Evolutionary conservation across 2,797 vertebrate genomes (phyloP), one percentile per base, ranked within the genome.

Genomic region (Microchirus variegatus): DNA sequence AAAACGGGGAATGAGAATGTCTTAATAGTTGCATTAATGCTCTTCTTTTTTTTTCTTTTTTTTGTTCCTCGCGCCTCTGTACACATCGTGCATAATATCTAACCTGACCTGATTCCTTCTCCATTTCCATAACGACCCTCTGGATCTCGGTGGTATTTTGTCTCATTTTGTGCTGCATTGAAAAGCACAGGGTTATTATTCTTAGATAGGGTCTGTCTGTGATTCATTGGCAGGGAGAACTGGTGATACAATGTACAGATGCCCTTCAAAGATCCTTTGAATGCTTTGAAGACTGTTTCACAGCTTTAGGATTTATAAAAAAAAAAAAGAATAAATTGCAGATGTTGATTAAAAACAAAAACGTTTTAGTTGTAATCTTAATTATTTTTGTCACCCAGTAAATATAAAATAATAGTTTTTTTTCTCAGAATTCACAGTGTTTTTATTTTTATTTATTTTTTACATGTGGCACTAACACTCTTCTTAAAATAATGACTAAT

Each of bases 91-190:
- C 83, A 85, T 90, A 87, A 87, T 88, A 77, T 88, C 78, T 82
- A 85, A 86, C 82, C 75, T 85, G 89, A 90, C 89, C 91, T 78
- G 68, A 72, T 90, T 91, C 70, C 58, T 74, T 35, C 58, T 46
- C 46, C 26, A 85, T 83, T 86, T 83, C 73, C 82, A 83, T 77
- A 81, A 65, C 9, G 50, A 77, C 89, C 85, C 87, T 86, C 70
- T 87, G 85, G 87, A 87, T 80, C 81, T 80, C 55, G n/a, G n/a
- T 70, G 77, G 76, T 77, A 78, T 90, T 91, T 92, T 88, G 84
- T 83, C 83, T 78, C 67, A 43, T 83, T 90, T 86, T 77, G 67
- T 70, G 58, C 53, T 58, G 58, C 38, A 60, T 82, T 78, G 77
- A 41, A 80, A 85, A 81, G 66, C 61, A 65, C 53, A 66, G 65